These are phyloP conservation scores for Ectemnius continuus DNA, from an alignment of 2,888 invertebrate species.

Conservation along the genomic window DNA sequence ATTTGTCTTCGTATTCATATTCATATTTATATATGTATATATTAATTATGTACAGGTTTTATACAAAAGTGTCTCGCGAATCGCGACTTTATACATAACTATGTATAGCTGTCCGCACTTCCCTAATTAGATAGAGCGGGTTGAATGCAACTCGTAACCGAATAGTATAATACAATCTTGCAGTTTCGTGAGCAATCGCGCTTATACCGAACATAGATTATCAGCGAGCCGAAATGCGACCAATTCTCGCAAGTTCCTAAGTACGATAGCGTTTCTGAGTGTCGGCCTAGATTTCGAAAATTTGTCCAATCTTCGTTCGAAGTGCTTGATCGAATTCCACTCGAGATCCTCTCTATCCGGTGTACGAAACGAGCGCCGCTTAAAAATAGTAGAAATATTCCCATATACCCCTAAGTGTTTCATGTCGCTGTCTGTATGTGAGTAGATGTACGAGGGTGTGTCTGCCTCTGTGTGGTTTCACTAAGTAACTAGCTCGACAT, in stretches of 20 bases:
- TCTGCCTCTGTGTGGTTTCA: constrained; percentile 24
- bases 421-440: too few species aligned
- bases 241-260: not conserved
- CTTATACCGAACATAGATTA: constrained; percentile 26
- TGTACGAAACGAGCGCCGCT: constrained; percentile 60
- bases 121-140: constrained; percentile 58
- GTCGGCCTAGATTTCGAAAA: not conserved
- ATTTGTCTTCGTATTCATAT: constrained; percentile 57
- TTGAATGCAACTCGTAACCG: constrained; percentile 53
- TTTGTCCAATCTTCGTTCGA: not conserved
- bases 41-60: constrained; percentile 76
- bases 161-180: constrained; percentile 69
- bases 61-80: constrained; percentile 72
- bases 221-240: constrained; percentile 1
- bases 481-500: constrained; percentile 76
- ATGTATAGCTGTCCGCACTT: constrained; percentile 65
- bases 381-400: constrained; percentile 70
- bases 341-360: constrained; percentile 37
- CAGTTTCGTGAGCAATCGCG: constrained; percentile 64
- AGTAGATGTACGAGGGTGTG: too few species aligned
- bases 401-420: constrained; percentile 71
- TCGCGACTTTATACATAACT: constrained; percentile 74
- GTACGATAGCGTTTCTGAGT: not conserved
- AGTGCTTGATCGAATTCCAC: constrained; percentile 20
- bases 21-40: constrained; percentile 67